phyloP scores from a whole-genome alignment of 2,888 invertebrate genomes.

The Erannis defoliaria region DNA sequence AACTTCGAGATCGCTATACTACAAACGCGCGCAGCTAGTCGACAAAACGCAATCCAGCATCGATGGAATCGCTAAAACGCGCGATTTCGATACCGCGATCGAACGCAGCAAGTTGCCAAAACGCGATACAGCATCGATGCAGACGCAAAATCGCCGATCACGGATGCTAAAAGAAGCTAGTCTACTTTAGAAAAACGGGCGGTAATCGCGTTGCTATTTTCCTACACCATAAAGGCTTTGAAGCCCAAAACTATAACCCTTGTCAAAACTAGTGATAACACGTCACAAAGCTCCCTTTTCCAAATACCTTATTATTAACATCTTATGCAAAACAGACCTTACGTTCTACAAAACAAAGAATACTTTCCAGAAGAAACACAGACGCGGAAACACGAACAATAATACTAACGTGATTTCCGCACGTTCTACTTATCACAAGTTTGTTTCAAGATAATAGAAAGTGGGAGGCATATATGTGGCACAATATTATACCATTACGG shows the following conservation, averaged over 20 bases:
- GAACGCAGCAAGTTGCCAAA: too few relatives aligned
- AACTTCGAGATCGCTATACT: too few relatives aligned
- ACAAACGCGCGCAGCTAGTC: too few relatives aligned
- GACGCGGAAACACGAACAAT: slow-evolving; percentile 28
- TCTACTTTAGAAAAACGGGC: neutral
- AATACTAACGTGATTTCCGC: slow-evolving; percentile 35
- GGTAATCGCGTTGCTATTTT: neutral
- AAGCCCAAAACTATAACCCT: slow-evolving; percentile 40
- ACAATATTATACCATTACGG: slow-evolving; percentile 33
- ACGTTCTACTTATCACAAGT: slow-evolving; percentile 34
- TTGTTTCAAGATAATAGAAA: slow-evolving; percentile 38
- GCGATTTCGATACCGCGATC: too few relatives aligned
- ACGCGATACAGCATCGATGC: too few relatives aligned
- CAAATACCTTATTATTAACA: slow-evolving; percentile 21
- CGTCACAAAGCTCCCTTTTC: slow-evolving; percentile 44
- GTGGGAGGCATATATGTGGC: slow-evolving; percentile 22
- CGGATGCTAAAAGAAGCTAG: too few relatives aligned
- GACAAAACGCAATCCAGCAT: too few relatives aligned
- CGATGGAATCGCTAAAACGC: too few relatives aligned
- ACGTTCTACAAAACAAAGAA: neutral
- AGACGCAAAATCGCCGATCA: too few relatives aligned
- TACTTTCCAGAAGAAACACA: slow-evolving; percentile 1
- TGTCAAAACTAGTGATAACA: slow-evolving; percentile 54
- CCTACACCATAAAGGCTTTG: slow-evolving; percentile 16
- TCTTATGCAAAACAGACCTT: slow-evolving; percentile 16